Percentiles rank a stretch among this genome's conserved stretches.
Evolutionary conservation across 2,113 vertebrate genomes (phyloP).

Genomic region (Micromys minutus): DNA sequence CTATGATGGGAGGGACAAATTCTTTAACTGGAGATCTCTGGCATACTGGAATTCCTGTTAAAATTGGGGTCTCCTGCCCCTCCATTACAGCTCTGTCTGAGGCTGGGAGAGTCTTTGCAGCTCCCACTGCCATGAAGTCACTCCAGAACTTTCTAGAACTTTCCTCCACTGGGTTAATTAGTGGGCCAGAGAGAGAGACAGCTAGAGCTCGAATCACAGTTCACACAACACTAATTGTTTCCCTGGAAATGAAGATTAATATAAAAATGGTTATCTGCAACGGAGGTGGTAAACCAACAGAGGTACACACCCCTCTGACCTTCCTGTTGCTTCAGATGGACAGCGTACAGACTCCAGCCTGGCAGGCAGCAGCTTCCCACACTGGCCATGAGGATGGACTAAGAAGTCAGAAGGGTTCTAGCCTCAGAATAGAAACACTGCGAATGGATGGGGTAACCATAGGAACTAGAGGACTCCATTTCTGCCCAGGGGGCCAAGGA

Average conservation of each 20-base stretch:
- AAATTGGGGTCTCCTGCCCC: slow-evolving; percentile 42
- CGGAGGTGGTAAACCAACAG: slow-evolving; percentile 11
- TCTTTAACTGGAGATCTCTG: slow-evolving; percentile 63
- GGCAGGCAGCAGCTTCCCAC: background rate
- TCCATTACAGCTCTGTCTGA: rapidly evolving
- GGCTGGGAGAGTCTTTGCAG: background rate
- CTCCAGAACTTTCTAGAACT: background rate
- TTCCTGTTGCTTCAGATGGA: background rate
- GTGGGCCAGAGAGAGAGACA: slow-evolving; percentile 58
- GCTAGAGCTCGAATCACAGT: slow-evolving; percentile 65
- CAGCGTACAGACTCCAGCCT: background rate
- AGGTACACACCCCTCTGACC: background rate
- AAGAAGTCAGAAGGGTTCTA: background rate
- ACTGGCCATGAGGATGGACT: background rate
- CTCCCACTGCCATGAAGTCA: background rate
- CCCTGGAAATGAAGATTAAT: slow-evolving; percentile 74
- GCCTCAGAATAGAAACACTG: rapidly evolving
- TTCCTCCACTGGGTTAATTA: slow-evolving; percentile 61
- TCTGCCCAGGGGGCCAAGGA: no score
- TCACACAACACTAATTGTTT: slow-evolving; percentile 77
- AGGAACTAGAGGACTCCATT: background rate
- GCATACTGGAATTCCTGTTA: slow-evolving; percentile 32
- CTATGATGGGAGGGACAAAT: slow-evolving; percentile 55
- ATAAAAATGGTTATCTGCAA: slow-evolving; percentile 68
- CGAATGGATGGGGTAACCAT: background rate